Evolutionary conservation across 2,113 vertebrate species (phyloP).

Genomic region (Phaethon lepturus): DNA sequence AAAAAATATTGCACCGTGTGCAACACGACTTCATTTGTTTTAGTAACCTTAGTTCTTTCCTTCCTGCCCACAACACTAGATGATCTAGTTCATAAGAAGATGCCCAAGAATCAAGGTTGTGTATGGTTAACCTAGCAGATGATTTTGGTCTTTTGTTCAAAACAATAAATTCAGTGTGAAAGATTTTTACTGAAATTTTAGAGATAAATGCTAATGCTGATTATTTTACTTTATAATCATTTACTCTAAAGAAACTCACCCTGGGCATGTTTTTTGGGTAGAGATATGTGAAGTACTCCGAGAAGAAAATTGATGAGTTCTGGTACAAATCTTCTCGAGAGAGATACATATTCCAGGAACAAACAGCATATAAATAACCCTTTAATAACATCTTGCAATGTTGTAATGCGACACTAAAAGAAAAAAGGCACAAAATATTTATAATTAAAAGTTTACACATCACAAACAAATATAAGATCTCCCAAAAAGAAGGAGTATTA

Average conservation of each 20-base stretch:
- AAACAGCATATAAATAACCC: constrained; percentile 88
- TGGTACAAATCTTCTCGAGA: constrained; percentile 90
- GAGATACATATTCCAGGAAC: constrained; percentile 87
- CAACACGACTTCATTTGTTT: background rate
- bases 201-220: background rate
- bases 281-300: constrained; percentile 86
- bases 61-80: background rate
- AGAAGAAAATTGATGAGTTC: constrained; percentile 91
- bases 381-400: constrained; percentile 82
- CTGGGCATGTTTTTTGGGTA: constrained; percentile 72
- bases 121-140: background rate
- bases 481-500: background rate
- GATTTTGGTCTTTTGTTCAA: background rate
- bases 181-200: background rate
- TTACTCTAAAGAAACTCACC: constrained; percentile 69
- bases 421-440: background rate
- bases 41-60: constrained; percentile 8
- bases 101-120: background rate
- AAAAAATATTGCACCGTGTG: background rate
- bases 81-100: background rate
- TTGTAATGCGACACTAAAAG: constrained; percentile 83
- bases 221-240: background rate
- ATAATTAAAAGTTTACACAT: background rate
- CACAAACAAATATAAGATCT: background rate
- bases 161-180: background rate